These are phyloP conservation scores for Vireo griseus DNA, from an alignment of 2,797 vertebrate genomes.

Conservation along the genomic window DNA sequence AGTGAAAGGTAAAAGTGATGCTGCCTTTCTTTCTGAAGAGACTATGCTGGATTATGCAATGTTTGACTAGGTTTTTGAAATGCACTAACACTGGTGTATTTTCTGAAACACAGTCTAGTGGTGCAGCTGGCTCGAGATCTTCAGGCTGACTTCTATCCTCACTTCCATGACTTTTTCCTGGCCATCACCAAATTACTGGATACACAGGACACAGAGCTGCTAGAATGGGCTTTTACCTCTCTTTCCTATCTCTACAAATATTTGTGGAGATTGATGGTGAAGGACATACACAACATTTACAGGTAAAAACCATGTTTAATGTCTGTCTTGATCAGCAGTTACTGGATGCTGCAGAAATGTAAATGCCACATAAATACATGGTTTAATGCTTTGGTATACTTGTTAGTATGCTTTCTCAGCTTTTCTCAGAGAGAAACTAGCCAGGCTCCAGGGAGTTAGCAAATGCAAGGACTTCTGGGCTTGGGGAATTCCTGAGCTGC, in stretches of 20 bases:
- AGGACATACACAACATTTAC: constrained; percentile 92
- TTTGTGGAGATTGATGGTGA: constrained; percentile 95
- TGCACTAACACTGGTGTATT: not conserved
- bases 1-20: not conserved
- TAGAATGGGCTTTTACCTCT: constrained; percentile 94
- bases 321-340: not conserved
- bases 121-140: constrained; percentile 95
- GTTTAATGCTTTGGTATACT: not conserved
- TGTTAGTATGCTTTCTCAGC: not conserved
- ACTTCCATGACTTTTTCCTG: constrained; percentile 91
- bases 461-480: not conserved
- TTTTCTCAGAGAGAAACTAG: not conserved
- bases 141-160: constrained; percentile 95
- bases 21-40: not conserved
- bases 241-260: constrained; percentile 98
- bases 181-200: constrained; percentile 87
- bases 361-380: not conserved
- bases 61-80: not conserved
- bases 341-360: not conserved
- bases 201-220: constrained; percentile 89
- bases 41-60: not conserved
- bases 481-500: not conserved
- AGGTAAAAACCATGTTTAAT: constrained; percentile 71
- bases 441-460: not conserved
- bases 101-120: constrained; percentile 82